Conservation (phyloP, 2,888 invertebrate genomes). For the Leptopilina myrica region DNA sequence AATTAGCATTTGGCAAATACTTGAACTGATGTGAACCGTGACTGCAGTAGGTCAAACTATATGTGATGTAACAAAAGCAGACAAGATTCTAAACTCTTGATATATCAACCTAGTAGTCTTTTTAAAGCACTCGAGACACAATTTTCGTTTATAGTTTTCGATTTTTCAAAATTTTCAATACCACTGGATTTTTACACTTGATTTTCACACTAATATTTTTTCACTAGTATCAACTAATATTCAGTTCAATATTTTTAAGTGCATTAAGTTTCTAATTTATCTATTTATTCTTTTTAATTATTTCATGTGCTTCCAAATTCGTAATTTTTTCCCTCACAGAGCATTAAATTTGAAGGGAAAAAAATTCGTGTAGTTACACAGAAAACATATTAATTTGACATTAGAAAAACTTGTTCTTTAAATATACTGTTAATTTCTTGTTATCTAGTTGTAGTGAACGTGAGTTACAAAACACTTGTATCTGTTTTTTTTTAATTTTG, state of each 20-base stretch:
- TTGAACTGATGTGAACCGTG: slow-evolving; percentile 39
- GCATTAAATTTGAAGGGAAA: neutral
- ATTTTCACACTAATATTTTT: too few species aligned
- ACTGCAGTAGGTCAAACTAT: slow-evolving; percentile 38
- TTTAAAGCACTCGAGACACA: slow-evolving; percentile 44
- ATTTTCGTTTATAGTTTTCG: neutral
- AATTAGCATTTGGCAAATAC: slow-evolving; percentile 49
- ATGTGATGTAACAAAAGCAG: slow-evolving; percentile 51
- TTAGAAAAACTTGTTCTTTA: neutral
- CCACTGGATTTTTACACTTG: neutral
- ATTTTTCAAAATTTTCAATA: slow-evolving; percentile 11
- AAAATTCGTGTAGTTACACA: neutral
- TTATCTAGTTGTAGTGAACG: neutral
- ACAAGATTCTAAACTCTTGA: slow-evolving; percentile 46
- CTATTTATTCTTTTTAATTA: neutral
- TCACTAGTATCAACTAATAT: too few species aligned
- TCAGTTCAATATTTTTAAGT: neutral
- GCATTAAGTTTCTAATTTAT: neutral
- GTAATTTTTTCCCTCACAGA: neutral
- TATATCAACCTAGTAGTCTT: slow-evolving; percentile 51
- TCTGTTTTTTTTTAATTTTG: slow-evolving; percentile 14
- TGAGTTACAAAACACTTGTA: slow-evolving; percentile 28
- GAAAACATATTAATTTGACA: neutral
- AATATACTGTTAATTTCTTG: slow-evolving; percentile 16
- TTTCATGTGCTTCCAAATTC: neutral